phyloP scores from a whole-genome alignment of 2,797 vertebrate species.

The Syngnathus rostellatus region DNA sequence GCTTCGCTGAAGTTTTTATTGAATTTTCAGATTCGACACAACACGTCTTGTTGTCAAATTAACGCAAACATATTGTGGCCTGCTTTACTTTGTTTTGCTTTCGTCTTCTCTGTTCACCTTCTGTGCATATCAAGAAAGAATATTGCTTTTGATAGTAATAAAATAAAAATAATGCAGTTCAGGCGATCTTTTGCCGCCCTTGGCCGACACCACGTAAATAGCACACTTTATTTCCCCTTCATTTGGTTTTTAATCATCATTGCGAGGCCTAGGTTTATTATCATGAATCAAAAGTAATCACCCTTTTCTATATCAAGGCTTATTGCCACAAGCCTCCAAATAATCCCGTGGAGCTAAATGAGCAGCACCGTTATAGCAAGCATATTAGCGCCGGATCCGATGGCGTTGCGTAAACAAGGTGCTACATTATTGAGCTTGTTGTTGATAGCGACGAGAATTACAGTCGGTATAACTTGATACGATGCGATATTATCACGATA shows the following conservation, averaged over 20 bases:
- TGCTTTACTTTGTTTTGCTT: background rate
- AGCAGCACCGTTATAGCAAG: background rate
- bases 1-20: conserved; percentile 2
- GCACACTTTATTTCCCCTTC: conserved; percentile 1
- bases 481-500: background rate
- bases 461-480: background rate
- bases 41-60: background rate
- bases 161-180: background rate
- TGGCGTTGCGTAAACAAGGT: background rate
- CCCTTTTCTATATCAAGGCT: conserved; percentile 1
- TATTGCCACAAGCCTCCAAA: conserved; percentile 7
- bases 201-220: background rate
- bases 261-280: background rate
- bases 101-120: background rate
- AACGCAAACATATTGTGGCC: background rate
- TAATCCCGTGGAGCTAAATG: conserved; percentile 4
- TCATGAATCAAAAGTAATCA: conserved; percentile 5
- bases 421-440: background rate
- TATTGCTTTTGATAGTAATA: background rate
- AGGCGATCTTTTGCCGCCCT: background rate
- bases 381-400: background rate
- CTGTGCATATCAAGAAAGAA: background rate
- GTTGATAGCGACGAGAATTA: too few species aligned
- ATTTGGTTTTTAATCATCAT: conserved; percentile 3
- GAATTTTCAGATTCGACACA: background rate